Evolutionary conservation across 1,140 invertebrate species (phyloP), one percentile per base, ranked within the genome.

Genomic region (Sitodiplosis mosellana): DNA sequence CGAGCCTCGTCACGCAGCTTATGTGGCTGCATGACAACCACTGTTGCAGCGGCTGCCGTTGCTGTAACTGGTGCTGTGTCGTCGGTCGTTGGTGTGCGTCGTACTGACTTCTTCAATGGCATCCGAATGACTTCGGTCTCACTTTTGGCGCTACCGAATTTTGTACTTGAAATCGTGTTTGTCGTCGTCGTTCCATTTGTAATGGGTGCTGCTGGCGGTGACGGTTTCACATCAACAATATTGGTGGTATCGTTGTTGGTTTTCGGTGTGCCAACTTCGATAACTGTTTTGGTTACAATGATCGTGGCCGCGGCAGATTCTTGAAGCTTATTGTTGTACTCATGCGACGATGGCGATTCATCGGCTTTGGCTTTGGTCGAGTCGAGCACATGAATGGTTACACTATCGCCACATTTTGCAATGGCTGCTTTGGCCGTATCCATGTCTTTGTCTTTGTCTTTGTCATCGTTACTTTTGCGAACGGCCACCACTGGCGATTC

Each of bases 361-460:
- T 27, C 27, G 27, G 27, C 27, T 27, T 27, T 27, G 27, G 27
- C 27, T 27, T 27, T 27, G 27, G 27, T 27, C 27, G 27, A 27
- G 10, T 27, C 27, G 10, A 27, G 27, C 27, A 27, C 27, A 27
- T 27, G 27, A 27, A 27, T 27, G 10, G 27, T 27, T 27, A 27
- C 27, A 10, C 27, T 27, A 27, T 27, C 27, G 10, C 10, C 10
- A 27, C 27, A 27, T 27, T 27, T 27, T 27, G 27, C 10, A 27
- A 27, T 27, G 27, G 27, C 10, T n/a, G n/a, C n/a, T 27, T 27
- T 27, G 3, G 27, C 10, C 10, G 3, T 27, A 27, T 27, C 27
- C 27, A 48, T 7, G 33, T 48, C 43, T 43, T 46, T 48, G n/a
- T n/a, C n/a, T 17, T 51, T 48, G 48, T 54, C 52, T 27, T 27